Percentiles rank a stretch among this genome's conserved stretches.
Evolutionary conservation across 2,888 invertebrate genomes (phyloP).

Genomic region (Acleris cristana): DNA sequence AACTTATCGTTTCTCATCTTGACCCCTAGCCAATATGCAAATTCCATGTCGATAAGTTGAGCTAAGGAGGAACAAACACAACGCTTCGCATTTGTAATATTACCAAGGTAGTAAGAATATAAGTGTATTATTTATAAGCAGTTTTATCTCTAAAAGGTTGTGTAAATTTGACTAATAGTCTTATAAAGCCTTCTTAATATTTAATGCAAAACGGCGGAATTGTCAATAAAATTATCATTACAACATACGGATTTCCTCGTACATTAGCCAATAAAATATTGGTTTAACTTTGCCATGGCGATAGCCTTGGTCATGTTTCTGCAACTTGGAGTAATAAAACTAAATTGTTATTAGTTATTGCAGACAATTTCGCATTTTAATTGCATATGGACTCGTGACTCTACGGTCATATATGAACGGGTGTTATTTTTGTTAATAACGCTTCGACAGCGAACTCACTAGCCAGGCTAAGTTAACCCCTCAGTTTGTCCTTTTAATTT

Average conservation of each 20-base stretch:
- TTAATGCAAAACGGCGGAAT: conserved; percentile 3
- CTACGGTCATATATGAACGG: conserved; percentile 32
- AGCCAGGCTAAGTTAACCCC: no score
- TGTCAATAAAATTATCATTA: not conserved
- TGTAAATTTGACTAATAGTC: no score
- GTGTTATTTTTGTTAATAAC: not conserved
- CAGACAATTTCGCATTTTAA: conserved; percentile 34
- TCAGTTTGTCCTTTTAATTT: no score
- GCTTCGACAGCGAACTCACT: no score
- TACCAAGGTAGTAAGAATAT: no score
- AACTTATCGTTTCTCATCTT: no score
- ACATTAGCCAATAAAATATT: conserved; percentile 12
- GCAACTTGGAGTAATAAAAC: conserved; percentile 36
- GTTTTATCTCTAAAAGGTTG: no score
- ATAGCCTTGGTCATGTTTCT: conserved; percentile 17
- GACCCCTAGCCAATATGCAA: no score
- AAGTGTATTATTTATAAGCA: no score
- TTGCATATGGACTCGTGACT: conserved; percentile 42
- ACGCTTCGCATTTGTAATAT: no score
- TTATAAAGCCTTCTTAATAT: not conserved
- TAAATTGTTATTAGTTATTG: conserved; percentile 34
- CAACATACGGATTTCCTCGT: conserved; percentile 10
- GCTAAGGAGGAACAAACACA: no score
- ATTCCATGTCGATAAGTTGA: no score
- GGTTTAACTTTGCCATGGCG: not conserved